Percentiles rank a stretch among this genome's conserved stretches.
Evolutionary conservation across 1,140 invertebrate species (phyloP).

Genomic region (Chironomus striatipennis): DNA sequence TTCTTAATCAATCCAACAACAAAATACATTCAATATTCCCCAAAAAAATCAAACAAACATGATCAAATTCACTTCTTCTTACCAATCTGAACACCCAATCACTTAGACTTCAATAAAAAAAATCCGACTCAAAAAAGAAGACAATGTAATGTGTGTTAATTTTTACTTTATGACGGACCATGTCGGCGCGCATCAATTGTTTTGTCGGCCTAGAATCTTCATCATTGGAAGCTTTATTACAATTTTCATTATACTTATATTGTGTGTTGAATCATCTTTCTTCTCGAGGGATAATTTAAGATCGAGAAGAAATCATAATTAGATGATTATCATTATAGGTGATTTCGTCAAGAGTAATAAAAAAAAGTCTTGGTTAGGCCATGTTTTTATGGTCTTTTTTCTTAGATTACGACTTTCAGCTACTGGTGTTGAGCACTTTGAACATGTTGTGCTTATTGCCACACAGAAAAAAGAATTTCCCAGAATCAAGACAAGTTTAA

Average conservation of each 20-base stretch:
- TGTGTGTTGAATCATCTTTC: not conserved
- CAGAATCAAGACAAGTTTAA: no score
- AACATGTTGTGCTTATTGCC: not conserved
- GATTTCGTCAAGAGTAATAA: slow-evolving; percentile 16
- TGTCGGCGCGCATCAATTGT: not conserved
- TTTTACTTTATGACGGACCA: not conserved
- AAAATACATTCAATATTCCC: no score
- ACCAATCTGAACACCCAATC: no score
- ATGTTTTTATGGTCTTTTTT: not conserved
- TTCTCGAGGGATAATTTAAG: not conserved
- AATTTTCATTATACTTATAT: not conserved
- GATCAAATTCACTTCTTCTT: no score
- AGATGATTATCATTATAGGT: slow-evolving; percentile 16
- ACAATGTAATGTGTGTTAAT: slow-evolving; percentile 19
- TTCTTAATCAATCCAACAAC: no score
- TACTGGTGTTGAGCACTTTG: slow-evolving; percentile 5
- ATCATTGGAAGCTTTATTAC: not conserved
- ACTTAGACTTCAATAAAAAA: no score
- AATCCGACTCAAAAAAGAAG: not conserved
- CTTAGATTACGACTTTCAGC: not conserved
- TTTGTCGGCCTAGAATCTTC: not conserved
- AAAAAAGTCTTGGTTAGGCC: not conserved
- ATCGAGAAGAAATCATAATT: slow-evolving; percentile 17
- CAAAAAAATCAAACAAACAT: no score
- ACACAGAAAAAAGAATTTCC: not conserved